Evolutionary conservation across 2,888 invertebrate genomes (phyloP).

Genomic region (Andrena bucephala): DNA sequence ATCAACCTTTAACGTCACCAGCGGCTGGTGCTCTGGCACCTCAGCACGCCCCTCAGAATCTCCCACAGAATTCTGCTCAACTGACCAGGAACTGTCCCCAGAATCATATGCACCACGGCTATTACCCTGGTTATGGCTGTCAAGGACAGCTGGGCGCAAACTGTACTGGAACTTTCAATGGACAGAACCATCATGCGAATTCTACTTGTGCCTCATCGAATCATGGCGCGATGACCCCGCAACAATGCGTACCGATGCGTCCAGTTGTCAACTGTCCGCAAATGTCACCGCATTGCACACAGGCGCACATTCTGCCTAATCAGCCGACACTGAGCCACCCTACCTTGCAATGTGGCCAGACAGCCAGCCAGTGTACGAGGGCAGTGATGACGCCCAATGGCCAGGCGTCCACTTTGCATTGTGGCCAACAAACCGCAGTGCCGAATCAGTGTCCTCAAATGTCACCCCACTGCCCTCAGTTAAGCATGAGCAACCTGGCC

Average conservation of each 20-base stretch:
- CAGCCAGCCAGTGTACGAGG: constrained; percentile 83
- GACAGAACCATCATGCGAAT: constrained; percentile 70
- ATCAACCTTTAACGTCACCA: constrained; percentile 82
- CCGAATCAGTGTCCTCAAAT: constrained; percentile 85
- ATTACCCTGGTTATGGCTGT: constrained; percentile 79
- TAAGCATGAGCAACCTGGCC: constrained; percentile 61
- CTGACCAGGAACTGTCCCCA: constrained; percentile 81
- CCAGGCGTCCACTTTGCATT: constrained; percentile 65
- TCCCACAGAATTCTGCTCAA: constrained; percentile 81
- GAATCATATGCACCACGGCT: constrained; percentile 74
- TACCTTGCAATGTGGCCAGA: constrained; percentile 69
- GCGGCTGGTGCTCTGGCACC: constrained; percentile 82
- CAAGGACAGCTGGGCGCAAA: constrained; percentile 72
- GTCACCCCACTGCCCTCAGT: constrained; percentile 73
- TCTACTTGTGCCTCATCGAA: constrained; percentile 68
- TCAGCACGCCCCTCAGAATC: constrained; percentile 78
- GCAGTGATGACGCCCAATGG: constrained; percentile 65
- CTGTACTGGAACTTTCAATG: constrained; percentile 49
- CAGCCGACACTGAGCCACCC: constrained; percentile 61
- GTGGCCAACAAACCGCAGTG: constrained; percentile 59
- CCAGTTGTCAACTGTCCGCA: constrained; percentile 76
- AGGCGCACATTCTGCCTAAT: constrained; percentile 78
- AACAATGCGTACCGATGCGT: constrained; percentile 70
- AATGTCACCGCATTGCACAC: constrained; percentile 80
- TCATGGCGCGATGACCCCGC: constrained; percentile 65